Evolutionary conservation across 2,797 vertebrate genomes (phyloP).

Genomic region (Sus cebifrons): DNA sequence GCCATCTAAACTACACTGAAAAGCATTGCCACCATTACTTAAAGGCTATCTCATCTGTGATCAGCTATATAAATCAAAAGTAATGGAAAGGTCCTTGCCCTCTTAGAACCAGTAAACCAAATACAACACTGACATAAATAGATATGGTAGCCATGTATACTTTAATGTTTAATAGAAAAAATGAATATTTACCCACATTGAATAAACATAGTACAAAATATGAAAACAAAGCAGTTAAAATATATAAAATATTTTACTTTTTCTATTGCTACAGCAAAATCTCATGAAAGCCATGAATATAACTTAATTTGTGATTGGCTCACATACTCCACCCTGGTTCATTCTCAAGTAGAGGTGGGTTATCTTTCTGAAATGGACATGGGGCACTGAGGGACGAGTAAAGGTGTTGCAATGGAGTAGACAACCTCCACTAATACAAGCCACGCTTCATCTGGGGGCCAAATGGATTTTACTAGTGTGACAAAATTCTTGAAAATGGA

Average conservation of each 20-base stretch:
- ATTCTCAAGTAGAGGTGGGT: neutral
- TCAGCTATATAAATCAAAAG: slow-evolving; percentile 58
- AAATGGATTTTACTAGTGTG: slow-evolving; percentile 37
- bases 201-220: neutral
- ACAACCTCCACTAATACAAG: neutral
- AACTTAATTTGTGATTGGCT: slow-evolving; percentile 14
- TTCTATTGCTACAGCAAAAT: neutral
- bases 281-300: neutral
- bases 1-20: neutral
- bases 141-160: neutral
- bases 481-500: slow-evolving; percentile 33
- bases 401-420: neutral
- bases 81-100: neutral
- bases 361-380: slow-evolving; percentile 30
- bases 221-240: slow-evolving; percentile 41
- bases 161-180: neutral
- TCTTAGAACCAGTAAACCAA: slow-evolving; percentile 31
- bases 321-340: neutral
- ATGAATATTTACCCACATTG: neutral
- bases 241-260: slow-evolving; percentile 33
- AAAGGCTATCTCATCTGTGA: slow-evolving; percentile 1
- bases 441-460: neutral
- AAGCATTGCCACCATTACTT: slow-evolving; percentile 35
- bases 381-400: neutral
- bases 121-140: slow-evolving; percentile 11